Evolutionary conservation across 2,888 invertebrate species (phyloP), one percentile per base, ranked within the genome.

Genomic region (Vanessa cardui): DNA sequence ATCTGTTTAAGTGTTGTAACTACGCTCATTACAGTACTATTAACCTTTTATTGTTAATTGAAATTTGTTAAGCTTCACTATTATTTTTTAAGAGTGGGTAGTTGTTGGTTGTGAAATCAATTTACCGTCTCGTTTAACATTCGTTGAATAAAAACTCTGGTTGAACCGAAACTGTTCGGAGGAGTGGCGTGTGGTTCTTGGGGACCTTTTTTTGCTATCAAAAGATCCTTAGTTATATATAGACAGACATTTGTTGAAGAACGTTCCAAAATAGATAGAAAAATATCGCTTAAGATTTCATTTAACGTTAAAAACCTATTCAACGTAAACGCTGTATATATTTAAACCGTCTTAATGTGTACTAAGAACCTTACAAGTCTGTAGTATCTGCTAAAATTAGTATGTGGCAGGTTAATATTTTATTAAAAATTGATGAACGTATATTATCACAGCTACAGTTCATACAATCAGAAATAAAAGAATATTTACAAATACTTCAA

Each of bases 1-100:
- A 52, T 44, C 62, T 62, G 52, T 62, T 54, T 54, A 62, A 52
- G 52, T 54, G 39, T 46, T 54, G 52, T 54, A 50, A 50, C 33
- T 33, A 33, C n/a, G 31, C 50, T 62, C 62, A 62, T 62, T 50
- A 62, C 16, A 20, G 31, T 60, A 20, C 33, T 39, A 50, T 39
- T 50, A 62, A 31, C 52, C 15, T 54, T 31, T 54, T 54, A 54
- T 31, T 31, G 52, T 31, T 54, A 54, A 54, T 54, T 54, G 31
- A 54, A 54, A 31, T 31, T 31, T 31, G n/a, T 54, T 16, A n/a
- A 31, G 26, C 26, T 6, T 16, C 15, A 31, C 52, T 20, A 21
- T 52, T 50, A 15, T 1, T 15, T 21, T 6, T 52, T 54, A n/a
- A 31, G 7, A 16, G 31, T 12, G 3, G 39, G 9, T 39, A 39